Evolutionary conservation across 1,140 invertebrate genomes (phyloP).

Genomic region (Polypedilum vanderplanki): DNA sequence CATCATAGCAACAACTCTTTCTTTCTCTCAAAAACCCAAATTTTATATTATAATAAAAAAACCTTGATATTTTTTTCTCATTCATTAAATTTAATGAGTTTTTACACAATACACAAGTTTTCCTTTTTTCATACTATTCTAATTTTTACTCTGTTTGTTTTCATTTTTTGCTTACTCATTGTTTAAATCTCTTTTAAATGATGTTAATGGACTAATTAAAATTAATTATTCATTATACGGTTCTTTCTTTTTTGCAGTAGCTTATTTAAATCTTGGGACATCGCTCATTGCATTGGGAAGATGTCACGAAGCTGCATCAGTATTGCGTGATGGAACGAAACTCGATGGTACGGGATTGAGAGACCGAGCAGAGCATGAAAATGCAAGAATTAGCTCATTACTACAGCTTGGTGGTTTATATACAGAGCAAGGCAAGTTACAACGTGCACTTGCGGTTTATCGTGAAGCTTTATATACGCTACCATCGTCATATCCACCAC

Average conservation of each 20-base stretch:
- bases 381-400: conserved; percentile 81
- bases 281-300: conserved; percentile 74
- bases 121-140: too few species aligned
- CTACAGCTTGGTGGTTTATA: conserved; percentile 86
- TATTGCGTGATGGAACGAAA: conserved; percentile 71
- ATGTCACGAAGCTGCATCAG: conserved; percentile 73
- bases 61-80: not conserved
- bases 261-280: conserved; percentile 88
- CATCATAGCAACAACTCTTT: too few species aligned
- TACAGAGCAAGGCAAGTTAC: conserved; percentile 75
- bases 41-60: not conserved
- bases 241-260: conserved; percentile 67
- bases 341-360: conserved; percentile 81
- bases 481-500: conserved; percentile 72
- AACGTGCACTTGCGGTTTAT: conserved; percentile 82
- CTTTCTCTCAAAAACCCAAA: too few species aligned
- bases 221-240: conserved; percentile 11
- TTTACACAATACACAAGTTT: not conserved
- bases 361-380: conserved; percentile 82
- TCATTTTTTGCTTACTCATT: not conserved
- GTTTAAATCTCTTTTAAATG: not conserved
- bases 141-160: not conserved
- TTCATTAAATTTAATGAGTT: not conserved
- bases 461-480: conserved; percentile 74
- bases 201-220: conserved; percentile 14